These are phyloP conservation scores for Abscondita cerata DNA, from an alignment of 2,888 invertebrate species.

Conservation along the genomic window DNA sequence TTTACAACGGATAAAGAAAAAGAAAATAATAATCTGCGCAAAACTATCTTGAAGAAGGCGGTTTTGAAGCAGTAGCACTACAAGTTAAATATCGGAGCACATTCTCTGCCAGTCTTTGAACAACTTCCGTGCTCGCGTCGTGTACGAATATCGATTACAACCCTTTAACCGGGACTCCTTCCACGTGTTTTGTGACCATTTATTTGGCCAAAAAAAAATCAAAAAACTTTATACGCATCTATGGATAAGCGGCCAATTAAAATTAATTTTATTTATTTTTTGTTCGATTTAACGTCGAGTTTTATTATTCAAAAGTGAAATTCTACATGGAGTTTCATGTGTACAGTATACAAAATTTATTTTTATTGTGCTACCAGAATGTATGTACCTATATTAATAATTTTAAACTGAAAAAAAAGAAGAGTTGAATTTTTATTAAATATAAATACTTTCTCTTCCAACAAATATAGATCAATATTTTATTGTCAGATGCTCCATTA, in stretches of 20 bases:
- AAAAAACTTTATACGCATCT: not conserved
- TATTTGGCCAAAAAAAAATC: not conserved
- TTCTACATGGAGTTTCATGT: not conserved
- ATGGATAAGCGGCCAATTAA: too few relatives aligned
- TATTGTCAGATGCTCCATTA: conserved; percentile 1
- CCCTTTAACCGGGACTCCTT: conserved; percentile 19
- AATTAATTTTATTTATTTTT: too few relatives aligned
- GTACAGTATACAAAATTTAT: not conserved
- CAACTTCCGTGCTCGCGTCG: conserved; percentile 47
- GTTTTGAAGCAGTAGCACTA: conserved; percentile 39
- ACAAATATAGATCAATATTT: conserved; percentile 5
- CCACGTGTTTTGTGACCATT: conserved; percentile 40
- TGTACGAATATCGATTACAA: conserved; percentile 38
- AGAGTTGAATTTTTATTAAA: not conserved
- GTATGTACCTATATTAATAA: too few relatives aligned
- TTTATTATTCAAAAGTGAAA: too few relatives aligned
- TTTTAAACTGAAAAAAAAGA: too few relatives aligned
- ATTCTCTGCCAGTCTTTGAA: conserved; percentile 43
- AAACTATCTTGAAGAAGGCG: conserved; percentile 39
- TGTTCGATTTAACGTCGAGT: too few relatives aligned
- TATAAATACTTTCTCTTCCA: not conserved
- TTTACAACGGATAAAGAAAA: conserved; percentile 11
- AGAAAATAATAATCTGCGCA: conserved; percentile 42
- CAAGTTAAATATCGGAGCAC: conserved; percentile 35
- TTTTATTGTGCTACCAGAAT: conserved; percentile 5